Conservation (phyloP, 2,888 invertebrate genomes). For the Stenolophus ochropezus region DNA sequence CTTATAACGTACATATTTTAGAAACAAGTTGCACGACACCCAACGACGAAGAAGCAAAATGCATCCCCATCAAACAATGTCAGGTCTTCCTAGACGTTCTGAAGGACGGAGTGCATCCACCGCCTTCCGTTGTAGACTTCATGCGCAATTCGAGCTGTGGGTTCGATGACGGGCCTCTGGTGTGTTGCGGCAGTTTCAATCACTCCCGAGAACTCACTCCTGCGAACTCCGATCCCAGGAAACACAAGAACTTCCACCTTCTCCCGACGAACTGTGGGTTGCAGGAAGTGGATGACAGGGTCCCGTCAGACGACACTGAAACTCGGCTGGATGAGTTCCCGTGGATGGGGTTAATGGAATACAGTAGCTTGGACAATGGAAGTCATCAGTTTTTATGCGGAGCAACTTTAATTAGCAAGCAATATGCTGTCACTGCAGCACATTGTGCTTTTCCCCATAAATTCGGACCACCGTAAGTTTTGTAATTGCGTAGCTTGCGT, state of each 20-base stretch:
- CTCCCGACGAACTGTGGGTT: background rate
- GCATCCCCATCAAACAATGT: slow-evolving; percentile 75
- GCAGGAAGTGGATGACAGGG: background rate
- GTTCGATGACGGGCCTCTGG: slow-evolving; percentile 73
- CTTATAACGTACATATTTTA: too few species aligned
- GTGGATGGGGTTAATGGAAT: slow-evolving; percentile 78
- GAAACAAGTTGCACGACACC: slow-evolving; percentile 72
- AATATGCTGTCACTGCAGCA: slow-evolving; percentile 78
- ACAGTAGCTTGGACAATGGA: slow-evolving; percentile 65
- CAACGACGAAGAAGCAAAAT: slow-evolving; percentile 71
- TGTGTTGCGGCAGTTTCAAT: slow-evolving; percentile 74
- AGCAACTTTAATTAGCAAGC: slow-evolving; percentile 77
- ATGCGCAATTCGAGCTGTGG: slow-evolving; percentile 76
- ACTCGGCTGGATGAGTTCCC: slow-evolving; percentile 77
- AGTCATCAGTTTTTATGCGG: slow-evolving; percentile 72
- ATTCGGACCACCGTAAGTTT: slow-evolving; percentile 68
- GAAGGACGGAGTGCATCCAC: slow-evolving; percentile 65
- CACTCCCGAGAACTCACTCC: background rate
- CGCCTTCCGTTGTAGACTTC: slow-evolving; percentile 65
- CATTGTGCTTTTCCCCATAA: slow-evolving; percentile 79
- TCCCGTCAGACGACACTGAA: slow-evolving; percentile 66
- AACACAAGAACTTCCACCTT: background rate
- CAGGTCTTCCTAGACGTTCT: slow-evolving; percentile 70
- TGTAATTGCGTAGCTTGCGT: slow-evolving; percentile 77
- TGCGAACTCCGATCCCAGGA: background rate